Conservation (phyloP, 2,797 vertebrate genomes). For the Botia almorhae region DNA sequence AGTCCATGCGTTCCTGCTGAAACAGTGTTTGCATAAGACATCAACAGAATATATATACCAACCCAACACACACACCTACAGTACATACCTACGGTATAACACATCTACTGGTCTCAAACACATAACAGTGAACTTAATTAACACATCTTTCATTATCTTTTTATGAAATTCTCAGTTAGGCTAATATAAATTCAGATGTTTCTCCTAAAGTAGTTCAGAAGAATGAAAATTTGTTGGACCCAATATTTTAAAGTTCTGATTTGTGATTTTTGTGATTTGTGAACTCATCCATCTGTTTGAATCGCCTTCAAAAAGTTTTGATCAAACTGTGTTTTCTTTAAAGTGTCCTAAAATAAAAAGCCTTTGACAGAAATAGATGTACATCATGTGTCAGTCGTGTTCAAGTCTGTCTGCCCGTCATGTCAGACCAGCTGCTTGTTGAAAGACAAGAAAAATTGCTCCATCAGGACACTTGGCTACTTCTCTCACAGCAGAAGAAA, state of each 20-base stretch:
- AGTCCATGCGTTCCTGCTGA: neutral
- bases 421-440: neutral
- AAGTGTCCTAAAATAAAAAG: conserved; percentile 41
- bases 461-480: conserved; percentile 30
- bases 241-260: neutral
- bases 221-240: too few species aligned
- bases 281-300: too few species aligned
- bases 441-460: conserved; percentile 42
- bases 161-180: too few species aligned
- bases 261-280: neutral
- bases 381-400: conserved; percentile 61
- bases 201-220: too few species aligned
- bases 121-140: too few species aligned
- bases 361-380: conserved; percentile 58
- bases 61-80: neutral
- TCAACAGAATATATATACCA: neutral
- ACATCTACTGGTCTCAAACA: too few species aligned
- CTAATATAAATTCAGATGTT: too few species aligned
- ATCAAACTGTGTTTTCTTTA: neutral
- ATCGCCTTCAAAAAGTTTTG: neutral
- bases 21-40: neutral
- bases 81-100: too few species aligned
- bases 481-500: conserved; percentile 24
- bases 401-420: neutral
- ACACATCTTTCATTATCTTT: too few species aligned